Base-by-base conservation (phyloP, 2,888 invertebrate species). In the Sarcophaga subvicina region DNA sequence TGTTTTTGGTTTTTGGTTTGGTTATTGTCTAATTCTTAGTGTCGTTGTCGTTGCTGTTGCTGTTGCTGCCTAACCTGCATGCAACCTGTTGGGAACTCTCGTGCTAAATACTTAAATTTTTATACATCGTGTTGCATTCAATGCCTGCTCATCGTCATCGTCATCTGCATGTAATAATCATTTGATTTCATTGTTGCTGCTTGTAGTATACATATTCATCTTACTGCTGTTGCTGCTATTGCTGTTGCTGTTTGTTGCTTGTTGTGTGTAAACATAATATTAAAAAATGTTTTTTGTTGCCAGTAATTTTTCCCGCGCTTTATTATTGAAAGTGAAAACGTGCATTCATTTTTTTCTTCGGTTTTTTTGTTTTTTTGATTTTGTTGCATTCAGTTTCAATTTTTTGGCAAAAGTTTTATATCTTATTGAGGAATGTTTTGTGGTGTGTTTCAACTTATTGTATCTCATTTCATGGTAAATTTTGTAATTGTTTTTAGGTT, bases 11-110 rank as follows among this genome's bases (percentile, higher is more conserved):
- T 60, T 45, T 66, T 20, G 62, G 64, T 49, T 59, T 60, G 49
- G 77, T 80, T 69, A 73, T 87, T 86, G 80, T 80, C 47, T 72
- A 66, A 83, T 83, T 78, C 83, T 83, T 78, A 73, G 73, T 83
- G 47, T 49, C 60, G 72, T 83, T 54, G 14, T 54, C 49, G 49
- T 14, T 12, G 76, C 64, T 80, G 54, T 78, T 82, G 64, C 45
- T 85, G 79, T 83, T 79, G 54, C 49, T 83, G 78, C 60, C 27
- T 83, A 73, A 71, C 85, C 83, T 86, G 87, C 79, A 85, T 88
- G 85, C 89, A 88, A 89, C 88, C 88, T 89, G 89, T 89, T 89
- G 89, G 88, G 88, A 82, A 88, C 86, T 80, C 87, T 88, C 83
- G 87, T 86, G 88, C 89, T 88, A 88, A 89, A 88, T 88, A 87